Conservation (phyloP, 53 echinoderm and acorn worm species). For the Hippasteria phrygiana region DNA sequence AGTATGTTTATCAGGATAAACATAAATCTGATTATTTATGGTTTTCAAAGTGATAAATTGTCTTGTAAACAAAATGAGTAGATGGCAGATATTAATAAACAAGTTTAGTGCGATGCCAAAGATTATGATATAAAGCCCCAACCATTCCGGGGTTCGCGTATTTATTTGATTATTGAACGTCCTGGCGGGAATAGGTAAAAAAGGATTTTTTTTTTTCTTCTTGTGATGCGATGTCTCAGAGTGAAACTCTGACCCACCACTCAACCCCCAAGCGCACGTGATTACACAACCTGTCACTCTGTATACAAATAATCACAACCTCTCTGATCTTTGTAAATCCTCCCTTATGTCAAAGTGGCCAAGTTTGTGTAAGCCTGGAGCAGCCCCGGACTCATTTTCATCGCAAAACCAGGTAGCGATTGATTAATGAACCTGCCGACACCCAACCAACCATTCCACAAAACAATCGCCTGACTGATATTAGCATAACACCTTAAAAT, state of each 20-base stretch:
- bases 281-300: slow-evolving; percentile 48
- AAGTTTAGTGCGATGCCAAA: no score
- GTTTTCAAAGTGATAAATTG: neutral
- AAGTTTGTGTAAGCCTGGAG: no score
- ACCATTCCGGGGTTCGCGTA: neutral
- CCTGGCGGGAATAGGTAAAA: neutral
- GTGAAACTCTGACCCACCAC: slow-evolving; percentile 32
- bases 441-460: neutral
- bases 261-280: slow-evolving; percentile 7
- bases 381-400: neutral
- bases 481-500: neutral
- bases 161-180: neutral
- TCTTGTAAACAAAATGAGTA: neutral
- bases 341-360: neutral
- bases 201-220: neutral
- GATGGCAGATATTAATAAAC: no score
- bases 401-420: neutral
- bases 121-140: no score
- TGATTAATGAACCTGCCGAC: slow-evolving; percentile 18
- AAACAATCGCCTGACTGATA: neutral
- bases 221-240: neutral
- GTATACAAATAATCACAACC: slow-evolving; percentile 45
- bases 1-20: neutral
- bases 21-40: neutral
- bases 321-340: slow-evolving; percentile 23